phyloP scores from a whole-genome alignment of 2,888 invertebrate species.

The Dione juno region DNA sequence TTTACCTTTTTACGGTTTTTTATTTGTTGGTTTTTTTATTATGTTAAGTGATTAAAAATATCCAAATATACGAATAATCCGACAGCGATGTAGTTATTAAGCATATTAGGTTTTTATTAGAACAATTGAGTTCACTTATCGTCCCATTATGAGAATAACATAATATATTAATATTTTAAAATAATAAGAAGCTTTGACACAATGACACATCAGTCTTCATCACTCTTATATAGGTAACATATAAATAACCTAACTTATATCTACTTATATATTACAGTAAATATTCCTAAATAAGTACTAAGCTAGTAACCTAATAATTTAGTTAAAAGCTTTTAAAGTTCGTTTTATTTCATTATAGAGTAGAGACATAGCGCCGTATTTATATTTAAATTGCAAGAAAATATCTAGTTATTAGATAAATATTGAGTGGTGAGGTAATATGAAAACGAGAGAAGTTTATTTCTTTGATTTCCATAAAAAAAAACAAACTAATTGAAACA shows the following conservation, averaged over 20 bases:
- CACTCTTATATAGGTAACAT: no score
- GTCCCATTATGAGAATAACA: no score
- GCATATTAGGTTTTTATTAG: no score
- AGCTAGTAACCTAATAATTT: neutral
- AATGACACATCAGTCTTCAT: no score
- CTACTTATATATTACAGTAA: neutral
- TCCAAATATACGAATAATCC: no score
- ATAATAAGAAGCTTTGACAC: neutral
- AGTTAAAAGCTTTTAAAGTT: conserved; percentile 10
- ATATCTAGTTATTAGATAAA: neutral
- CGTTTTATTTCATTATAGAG: neutral
- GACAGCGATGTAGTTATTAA: no score
- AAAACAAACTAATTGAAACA: neutral
- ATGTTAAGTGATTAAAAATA: no score
- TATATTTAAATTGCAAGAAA: neutral
- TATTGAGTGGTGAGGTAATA: neutral
- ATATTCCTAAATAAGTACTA: neutral
- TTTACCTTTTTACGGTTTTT: no score
- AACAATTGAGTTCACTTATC: no score
- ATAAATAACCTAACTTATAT: neutral
- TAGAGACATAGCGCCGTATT: neutral
- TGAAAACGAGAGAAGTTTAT: neutral
- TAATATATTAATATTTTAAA: no score
- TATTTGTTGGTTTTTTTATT: no score
- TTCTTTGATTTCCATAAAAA: neutral